Conservation (phyloP, 2,113 vertebrate species). For the Pterocles orientalis region DNA sequence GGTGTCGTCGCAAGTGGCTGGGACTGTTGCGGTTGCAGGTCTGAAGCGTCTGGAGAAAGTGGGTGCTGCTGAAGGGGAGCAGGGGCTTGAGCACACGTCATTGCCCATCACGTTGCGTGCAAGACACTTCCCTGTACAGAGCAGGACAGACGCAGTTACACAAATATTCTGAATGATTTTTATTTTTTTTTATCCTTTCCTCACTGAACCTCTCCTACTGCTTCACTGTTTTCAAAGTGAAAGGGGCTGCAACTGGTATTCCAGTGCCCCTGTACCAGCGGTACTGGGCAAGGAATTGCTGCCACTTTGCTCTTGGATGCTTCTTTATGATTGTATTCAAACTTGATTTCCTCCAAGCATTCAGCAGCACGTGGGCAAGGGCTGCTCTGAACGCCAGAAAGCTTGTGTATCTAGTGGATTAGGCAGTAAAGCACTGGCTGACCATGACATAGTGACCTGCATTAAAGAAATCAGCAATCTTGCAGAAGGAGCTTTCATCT, state of each 20-base stretch:
- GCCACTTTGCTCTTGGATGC: not conserved
- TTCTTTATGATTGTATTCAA: not conserved
- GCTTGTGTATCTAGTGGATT: not conserved
- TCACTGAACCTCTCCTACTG: not conserved
- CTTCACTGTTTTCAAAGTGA: not conserved
- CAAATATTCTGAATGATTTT: not conserved
- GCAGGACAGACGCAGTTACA: not conserved
- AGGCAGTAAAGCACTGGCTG: not conserved
- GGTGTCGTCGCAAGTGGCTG: accelerated
- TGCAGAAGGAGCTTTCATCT: not conserved
- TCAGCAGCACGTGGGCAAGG: not conserved
- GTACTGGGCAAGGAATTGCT: not conserved
- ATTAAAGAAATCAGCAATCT: not conserved
- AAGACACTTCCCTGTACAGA: not conserved
- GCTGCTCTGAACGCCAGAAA: not conserved
- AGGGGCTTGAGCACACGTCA: accelerated
- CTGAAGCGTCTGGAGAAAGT: not conserved
- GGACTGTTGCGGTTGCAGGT: accelerated
- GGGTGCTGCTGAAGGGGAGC: not conserved
- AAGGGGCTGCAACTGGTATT: not conserved
- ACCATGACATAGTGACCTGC: not conserved
- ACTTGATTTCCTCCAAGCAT: not conserved
- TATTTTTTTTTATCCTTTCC: not conserved
- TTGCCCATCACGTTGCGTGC: accelerated
- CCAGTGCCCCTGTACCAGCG: not conserved